These are phyloP conservation scores for Eleginops maclovinus DNA, from an alignment of 2,113 vertebrate species.

Conservation along the genomic window DNA sequence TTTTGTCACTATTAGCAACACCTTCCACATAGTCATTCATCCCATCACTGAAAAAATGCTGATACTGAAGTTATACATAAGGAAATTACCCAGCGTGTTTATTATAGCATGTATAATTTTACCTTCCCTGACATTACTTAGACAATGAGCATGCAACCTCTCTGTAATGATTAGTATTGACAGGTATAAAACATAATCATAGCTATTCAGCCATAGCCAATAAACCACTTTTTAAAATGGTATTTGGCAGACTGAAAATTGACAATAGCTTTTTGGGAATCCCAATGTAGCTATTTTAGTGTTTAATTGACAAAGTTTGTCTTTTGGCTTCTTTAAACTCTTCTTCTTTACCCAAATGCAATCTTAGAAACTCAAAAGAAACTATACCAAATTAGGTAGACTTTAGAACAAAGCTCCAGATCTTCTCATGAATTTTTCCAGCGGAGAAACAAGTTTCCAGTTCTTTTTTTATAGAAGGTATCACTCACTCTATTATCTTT, in stretches of 20 bases:
- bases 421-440: background rate
- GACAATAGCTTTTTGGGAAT: background rate
- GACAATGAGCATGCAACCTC: background rate
- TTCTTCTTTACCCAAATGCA: constrained; percentile 28
- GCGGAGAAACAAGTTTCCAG: background rate
- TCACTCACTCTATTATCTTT: constrained; percentile 6
- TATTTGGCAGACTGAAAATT: background rate
- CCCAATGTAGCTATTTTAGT: background rate
- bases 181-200: too few species aligned
- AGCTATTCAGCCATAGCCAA: too few species aligned
- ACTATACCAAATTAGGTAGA: background rate
- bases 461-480: constrained; percentile 4
- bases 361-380: constrained; percentile 3
- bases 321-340: background rate
- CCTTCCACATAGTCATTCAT: too few species aligned
- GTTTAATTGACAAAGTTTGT: background rate
- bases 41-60: too few species aligned
- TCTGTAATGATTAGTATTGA: background rate
- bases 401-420: constrained; percentile 17
- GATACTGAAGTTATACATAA: too few species aligned
- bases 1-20: too few species aligned
- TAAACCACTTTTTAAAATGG: too few species aligned
- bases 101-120: too few species aligned
- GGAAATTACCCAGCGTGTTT: too few species aligned
- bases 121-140: too few species aligned